phyloP scores from a whole-genome alignment of 2,888 invertebrate species.

The Aleiodes testaceus region DNA sequence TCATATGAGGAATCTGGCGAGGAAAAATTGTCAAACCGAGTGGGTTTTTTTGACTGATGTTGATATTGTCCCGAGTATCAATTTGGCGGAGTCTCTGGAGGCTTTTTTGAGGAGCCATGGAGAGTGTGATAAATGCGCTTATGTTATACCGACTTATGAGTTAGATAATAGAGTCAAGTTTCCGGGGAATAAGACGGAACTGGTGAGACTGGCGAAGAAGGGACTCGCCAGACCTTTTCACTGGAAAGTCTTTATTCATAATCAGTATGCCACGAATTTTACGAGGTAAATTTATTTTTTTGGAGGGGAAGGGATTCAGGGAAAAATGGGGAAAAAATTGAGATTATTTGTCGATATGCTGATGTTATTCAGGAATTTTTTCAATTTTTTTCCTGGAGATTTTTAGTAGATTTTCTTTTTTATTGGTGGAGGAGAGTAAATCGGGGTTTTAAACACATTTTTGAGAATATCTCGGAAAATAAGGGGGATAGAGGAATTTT shows the following conservation, averaged over 20 bases:
- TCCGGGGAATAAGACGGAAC: slow-evolving; percentile 86
- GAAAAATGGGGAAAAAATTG: neutral
- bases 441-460: too few species aligned
- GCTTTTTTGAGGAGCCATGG: slow-evolving; percentile 77
- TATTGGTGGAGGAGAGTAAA: too few species aligned
- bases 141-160: slow-evolving; percentile 93
- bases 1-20: slow-evolving; percentile 88
- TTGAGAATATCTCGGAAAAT: too few species aligned
- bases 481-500: too few species aligned
- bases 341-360: too few species aligned
- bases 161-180: slow-evolving; percentile 85
- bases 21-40: slow-evolving; percentile 87
- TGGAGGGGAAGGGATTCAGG: too few species aligned
- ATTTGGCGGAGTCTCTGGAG: slow-evolving; percentile 82
- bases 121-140: slow-evolving; percentile 83
- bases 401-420: too few species aligned
- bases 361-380: too few species aligned
- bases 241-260: slow-evolving; percentile 92
- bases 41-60: slow-evolving; percentile 91
- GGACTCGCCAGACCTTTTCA: slow-evolving; percentile 92
- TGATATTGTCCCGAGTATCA: slow-evolving; percentile 87
- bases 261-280: slow-evolving; percentile 94
- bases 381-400: neutral
- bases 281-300: slow-evolving; percentile 66
- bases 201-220: slow-evolving; percentile 83